Percentiles rank a stretch among this genome's conserved stretches.
Conservation (phyloP, 2,888 invertebrate species). For the Eugnorisma glareosa region DNA sequence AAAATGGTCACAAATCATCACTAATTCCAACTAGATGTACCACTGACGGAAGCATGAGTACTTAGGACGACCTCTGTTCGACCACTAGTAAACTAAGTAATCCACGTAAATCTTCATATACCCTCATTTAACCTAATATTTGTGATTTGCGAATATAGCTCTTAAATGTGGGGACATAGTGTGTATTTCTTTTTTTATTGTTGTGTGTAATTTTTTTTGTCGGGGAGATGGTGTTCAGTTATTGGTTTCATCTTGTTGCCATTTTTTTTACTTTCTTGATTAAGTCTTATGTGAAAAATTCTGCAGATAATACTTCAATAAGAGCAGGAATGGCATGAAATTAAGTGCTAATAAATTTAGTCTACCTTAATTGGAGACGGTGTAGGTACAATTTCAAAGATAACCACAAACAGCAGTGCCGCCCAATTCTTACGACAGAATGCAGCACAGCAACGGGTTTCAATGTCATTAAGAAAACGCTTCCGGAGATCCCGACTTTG, state of each 20-base stretch:
- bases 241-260: conserved; percentile 11
- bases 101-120: conserved; percentile 37
- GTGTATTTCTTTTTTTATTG: conserved; percentile 28
- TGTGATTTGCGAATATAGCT: conserved; percentile 39
- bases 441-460: neutral
- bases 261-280: neutral
- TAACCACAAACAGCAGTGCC: neutral
- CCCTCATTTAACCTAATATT: conserved; percentile 49
- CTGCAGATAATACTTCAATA: neutral
- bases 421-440: neutral
- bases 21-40: conserved; percentile 58
- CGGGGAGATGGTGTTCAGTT: conserved; percentile 38
- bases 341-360: neutral
- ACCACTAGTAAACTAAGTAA: conserved; percentile 53
- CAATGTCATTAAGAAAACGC: neutral
- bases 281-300: neutral
- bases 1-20: conserved; percentile 59
- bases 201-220: conserved; percentile 48
- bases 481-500: neutral
- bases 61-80: conserved; percentile 49
- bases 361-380: neutral
- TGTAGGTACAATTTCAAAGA: neutral
- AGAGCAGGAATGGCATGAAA: neutral
- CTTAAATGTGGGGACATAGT: conserved; percentile 53
- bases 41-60: conserved; percentile 59